Evolutionary conservation across 2,888 invertebrate genomes (phyloP).

Genomic region (Caenorhabditis virilis): DNA sequence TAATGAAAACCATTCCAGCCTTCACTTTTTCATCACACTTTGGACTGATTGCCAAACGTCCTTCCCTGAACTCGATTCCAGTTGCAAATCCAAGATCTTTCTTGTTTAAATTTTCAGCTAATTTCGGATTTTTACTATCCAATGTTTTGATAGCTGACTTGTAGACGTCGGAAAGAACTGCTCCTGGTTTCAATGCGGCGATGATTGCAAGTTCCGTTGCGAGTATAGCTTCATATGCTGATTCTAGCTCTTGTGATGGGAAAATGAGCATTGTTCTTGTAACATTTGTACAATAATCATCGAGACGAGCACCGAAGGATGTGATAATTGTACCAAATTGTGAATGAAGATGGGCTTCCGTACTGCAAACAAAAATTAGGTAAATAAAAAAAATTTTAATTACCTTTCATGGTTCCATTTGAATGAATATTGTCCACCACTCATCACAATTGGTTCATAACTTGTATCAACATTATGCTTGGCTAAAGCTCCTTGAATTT

Average conservation of each 20-base stretch:
- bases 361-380: too few relatives aligned
- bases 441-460: conserved; percentile 97
- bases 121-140: conserved; percentile 83
- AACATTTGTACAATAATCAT: conserved; percentile 93
- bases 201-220: conserved; percentile 88
- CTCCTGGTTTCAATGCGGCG: conserved; percentile 79
- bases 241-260: conserved; percentile 78
- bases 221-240: conserved; percentile 84
- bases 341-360: conserved; percentile 29
- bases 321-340: conserved; percentile 36
- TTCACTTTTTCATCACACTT: conserved; percentile 78
- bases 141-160: conserved; percentile 82
- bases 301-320: conserved; percentile 26
- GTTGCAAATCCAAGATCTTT: conserved; percentile 80
- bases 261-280: conserved; percentile 94
- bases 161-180: conserved; percentile 84
- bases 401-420: conserved; percentile 90
- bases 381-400: too few relatives aligned
- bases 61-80: conserved; percentile 97
- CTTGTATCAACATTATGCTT: conserved; percentile 83
- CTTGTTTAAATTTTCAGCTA: conserved; percentile 88
- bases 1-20: conserved; percentile 88
- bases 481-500: conserved; percentile 80
- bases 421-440: conserved; percentile 93
- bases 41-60: conserved; percentile 86